Evolutionary conservation across 2,888 invertebrate genomes (phyloP).

Genomic region (Limnephilus auricula): DNA sequence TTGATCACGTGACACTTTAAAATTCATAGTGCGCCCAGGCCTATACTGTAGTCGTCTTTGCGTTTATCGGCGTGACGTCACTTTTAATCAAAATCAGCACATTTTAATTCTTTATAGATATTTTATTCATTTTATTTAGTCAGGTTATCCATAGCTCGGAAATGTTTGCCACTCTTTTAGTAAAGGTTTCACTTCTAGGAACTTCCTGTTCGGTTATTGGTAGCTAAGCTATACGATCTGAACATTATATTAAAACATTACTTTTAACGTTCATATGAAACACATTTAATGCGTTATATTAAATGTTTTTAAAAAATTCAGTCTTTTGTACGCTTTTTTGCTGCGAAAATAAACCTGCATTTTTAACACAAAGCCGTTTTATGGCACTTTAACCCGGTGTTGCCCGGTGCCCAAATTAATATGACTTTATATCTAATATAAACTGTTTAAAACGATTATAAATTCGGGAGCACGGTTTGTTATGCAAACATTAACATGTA

Average conservation of each 20-base stretch:
- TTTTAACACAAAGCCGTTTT: conserved; percentile 23
- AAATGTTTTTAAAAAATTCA: neutral
- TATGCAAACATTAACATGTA: conserved; percentile 65
- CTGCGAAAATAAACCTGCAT: neutral
- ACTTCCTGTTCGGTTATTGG: neutral
- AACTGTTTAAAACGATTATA: conserved; percentile 56
- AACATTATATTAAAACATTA: neutral
- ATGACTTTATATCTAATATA: conserved; percentile 57
- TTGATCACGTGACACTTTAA: too few species aligned
- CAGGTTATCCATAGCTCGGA: too few species aligned
- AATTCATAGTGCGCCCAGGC: too few species aligned
- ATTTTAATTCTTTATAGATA: too few species aligned
- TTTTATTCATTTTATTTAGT: too few species aligned
- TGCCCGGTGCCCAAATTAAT: conserved; percentile 51
- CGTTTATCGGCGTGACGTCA: too few species aligned
- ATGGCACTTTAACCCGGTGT: conserved; percentile 4
- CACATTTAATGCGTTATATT: neutral
- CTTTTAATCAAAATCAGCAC: too few species aligned
- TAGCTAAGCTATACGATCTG: neutral
- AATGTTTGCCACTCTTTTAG: too few species aligned
- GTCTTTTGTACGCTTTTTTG: neutral
- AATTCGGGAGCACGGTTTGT: conserved; percentile 64
- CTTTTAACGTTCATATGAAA: neutral
- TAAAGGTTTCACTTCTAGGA: neutral
- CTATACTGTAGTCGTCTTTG: too few species aligned